Evolutionary conservation across 2,888 invertebrate species (phyloP).

Genomic region (Chymomyza caudatula): DNA sequence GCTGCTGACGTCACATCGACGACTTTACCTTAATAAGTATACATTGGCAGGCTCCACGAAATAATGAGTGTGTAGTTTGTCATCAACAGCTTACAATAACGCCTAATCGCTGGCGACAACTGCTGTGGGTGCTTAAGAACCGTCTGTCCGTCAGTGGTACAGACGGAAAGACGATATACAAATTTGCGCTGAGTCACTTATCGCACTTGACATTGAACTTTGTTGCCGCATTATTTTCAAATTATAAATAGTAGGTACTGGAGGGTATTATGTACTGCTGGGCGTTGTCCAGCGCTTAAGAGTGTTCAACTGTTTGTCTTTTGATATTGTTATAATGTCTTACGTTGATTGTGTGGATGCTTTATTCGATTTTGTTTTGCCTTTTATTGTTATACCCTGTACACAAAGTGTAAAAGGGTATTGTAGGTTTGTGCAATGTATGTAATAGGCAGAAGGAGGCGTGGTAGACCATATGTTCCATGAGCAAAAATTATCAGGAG

Average conservation of each 20-base stretch:
- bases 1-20: no score
- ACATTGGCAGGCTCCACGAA: no score
- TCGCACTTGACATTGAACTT: slow-evolving; percentile 55
- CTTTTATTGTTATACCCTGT: no score
- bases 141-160: no score
- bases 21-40: no score
- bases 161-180: background rate
- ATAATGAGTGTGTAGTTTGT: no score
- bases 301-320: background rate
- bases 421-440: no score
- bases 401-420: no score
- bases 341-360: background rate
- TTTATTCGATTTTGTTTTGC: background rate
- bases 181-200: slow-evolving; percentile 40
- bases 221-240: slow-evolving; percentile 54
- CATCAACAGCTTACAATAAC: background rate
- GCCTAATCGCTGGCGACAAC: background rate
- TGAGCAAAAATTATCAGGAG: no score
- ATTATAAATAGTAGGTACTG: slow-evolving; percentile 31
- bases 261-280: background rate
- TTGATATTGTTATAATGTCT: background rate
- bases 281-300: background rate
- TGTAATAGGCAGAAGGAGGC: no score
- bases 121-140: background rate
- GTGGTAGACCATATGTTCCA: no score